Percentiles rank a stretch among this genome's conserved stretches.
These are phyloP conservation scores for Cochlearius cochlearius DNA, from an alignment of 2,113 vertebrate genomes.

Conservation along the genomic window DNA sequence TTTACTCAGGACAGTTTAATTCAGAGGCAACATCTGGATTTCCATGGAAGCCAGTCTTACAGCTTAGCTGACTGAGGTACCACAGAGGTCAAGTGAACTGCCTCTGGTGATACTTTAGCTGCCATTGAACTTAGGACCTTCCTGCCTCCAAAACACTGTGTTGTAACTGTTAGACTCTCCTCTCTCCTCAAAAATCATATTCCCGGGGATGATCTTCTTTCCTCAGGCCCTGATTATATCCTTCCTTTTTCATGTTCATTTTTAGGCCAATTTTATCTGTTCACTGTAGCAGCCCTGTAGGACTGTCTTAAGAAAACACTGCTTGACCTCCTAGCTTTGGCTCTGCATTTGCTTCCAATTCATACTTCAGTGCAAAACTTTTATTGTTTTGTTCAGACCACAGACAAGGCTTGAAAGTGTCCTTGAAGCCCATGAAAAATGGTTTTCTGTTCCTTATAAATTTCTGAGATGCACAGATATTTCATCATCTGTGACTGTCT, in stretches of 20 bases:
- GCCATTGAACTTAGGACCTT: conserved; percentile 51
- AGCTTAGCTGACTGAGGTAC: conserved; percentile 69
- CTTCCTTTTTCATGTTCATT: conserved; percentile 5
- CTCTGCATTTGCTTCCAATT: conserved; percentile 43
- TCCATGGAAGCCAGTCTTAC: conserved; percentile 68
- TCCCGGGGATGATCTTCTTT: conserved; percentile 10
- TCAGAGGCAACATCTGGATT: conserved; percentile 69
- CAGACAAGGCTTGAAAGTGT: conserved; percentile 31
- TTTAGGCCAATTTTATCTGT: neutral
- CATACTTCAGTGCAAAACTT: conserved; percentile 31
- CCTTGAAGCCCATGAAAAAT: conserved; percentile 32
- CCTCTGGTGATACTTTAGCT: conserved; percentile 58
- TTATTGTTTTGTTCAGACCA: conserved; percentile 37
- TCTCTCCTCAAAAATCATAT: conserved; percentile 12
- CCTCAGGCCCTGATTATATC: neutral
- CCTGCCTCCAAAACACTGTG: conserved; percentile 38
- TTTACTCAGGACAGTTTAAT: conserved; percentile 70
- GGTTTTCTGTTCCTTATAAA: neutral
- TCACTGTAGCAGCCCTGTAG: neutral
- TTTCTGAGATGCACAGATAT: conserved; percentile 36
- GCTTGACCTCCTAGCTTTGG: conserved; percentile 35
- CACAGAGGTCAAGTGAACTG: conserved; percentile 63
- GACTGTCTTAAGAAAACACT: conserved; percentile 19
- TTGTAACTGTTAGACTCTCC: conserved; percentile 7
- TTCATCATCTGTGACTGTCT: conserved; percentile 7